Evolutionary conservation across 2,888 invertebrate genomes (phyloP).

Genomic region (Lymantria dispar): DNA sequence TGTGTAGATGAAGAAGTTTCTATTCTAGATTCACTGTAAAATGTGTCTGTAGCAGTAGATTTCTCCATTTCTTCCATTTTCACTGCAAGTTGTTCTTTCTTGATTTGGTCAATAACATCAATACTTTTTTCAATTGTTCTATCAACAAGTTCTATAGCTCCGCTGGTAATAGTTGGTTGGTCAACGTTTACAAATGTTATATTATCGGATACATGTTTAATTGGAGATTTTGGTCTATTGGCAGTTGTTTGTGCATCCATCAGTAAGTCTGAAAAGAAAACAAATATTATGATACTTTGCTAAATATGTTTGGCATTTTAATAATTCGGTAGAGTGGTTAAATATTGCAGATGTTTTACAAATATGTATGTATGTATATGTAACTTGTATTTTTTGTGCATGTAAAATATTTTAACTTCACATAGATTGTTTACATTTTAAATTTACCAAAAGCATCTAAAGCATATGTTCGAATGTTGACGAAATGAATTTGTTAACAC

Average conservation of each 20-base stretch:
- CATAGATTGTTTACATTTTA: constrained; percentile 1
- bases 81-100: constrained; percentile 67
- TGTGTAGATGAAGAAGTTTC: constrained; percentile 74
- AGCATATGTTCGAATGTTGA: constrained; percentile 38
- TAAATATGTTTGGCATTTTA: neutral
- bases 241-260: constrained; percentile 61
- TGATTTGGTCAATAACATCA: constrained; percentile 68
- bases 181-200: constrained; percentile 74
- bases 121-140: constrained; percentile 72
- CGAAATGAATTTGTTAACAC: constrained; percentile 29
- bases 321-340: too few species aligned
- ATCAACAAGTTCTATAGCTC: constrained; percentile 80
- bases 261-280: constrained; percentile 65
- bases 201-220: constrained; percentile 73
- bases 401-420: neutral
- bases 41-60: constrained; percentile 62
- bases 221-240: constrained; percentile 72
- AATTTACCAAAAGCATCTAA: constrained; percentile 44
- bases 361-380: too few species aligned
- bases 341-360: too few species aligned
- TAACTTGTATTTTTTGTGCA: too few species aligned
- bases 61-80: constrained; percentile 71
- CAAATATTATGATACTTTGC: neutral
- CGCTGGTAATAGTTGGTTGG: constrained; percentile 78
- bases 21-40: constrained; percentile 65